Evolutionary conservation across 2,797 vertebrate species (phyloP), one percentile per base, ranked within the genome.

Genomic region (Carapus acus): DNA sequence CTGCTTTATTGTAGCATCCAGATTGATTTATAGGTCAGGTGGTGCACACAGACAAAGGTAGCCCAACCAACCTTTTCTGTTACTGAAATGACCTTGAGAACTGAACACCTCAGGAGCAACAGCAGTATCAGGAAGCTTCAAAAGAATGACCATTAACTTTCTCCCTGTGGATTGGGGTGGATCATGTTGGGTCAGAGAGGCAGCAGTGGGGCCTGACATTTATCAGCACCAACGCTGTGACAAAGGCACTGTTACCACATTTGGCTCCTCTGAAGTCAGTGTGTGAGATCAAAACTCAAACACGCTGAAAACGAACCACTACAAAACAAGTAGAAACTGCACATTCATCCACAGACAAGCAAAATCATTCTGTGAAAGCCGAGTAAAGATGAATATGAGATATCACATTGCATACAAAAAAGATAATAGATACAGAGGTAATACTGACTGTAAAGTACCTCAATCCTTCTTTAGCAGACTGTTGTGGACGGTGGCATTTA

Each of bases 21-120:
- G 29, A 27, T 23, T 41, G 8, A 18, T 60, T 46, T 45, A 7
- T 41, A 50, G 47, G 55, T 56, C 70, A 50, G 67, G 74, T 70
- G 20, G 59, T 24, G 47, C 70, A 63, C 49, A 56, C 46, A 23
- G 54, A 44, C 54, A 40, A 68, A 65, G 48, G 57, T 24, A 53
- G 70, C 66, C 36, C 43, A 79, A 80, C 74, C 79, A 80, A 81
- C 68, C 73, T 78, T 82, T 81, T 81, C 78, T 73, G 79, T 83
- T 81, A 72, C 62, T 1, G 51, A 74, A 76, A 79, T 64, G 74
- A 83, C 72, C 71, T 79, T 71, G 52, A 57, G 59, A 64, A 74
- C 71, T 62, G 59, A 62, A 49, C 68, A 73, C 53, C 64, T 65
- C 41, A 1, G 64, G 55, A 71, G 65, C 22, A 0, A 24, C 7